Evolutionary conservation across 2,888 invertebrate species (phyloP), one percentile per base, ranked within the genome.

Genomic region (Aleiodes alternator): DNA sequence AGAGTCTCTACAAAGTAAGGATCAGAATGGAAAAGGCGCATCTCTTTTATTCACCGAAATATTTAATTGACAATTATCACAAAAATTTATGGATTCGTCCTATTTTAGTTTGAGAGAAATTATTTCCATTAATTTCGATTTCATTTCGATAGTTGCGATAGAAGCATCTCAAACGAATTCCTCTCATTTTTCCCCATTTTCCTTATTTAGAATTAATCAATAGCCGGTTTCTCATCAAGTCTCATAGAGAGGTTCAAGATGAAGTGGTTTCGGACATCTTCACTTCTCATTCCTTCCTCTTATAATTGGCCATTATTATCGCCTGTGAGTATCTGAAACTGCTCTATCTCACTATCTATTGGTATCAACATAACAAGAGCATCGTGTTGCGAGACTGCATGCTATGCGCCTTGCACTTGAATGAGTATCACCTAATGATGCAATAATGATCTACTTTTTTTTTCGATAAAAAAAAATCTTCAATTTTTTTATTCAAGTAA

Each of bases 311-410:
- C 48, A 6, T 55, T n/a, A 7, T 16, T 38, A 64, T 64, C 64
- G 43, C 16, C 4, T 43, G 5, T 1, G 16, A n/a, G 14, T 11
- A 43, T 64, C 48, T 48, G 4, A 16, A 16, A 11, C 11, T 48
- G 48, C 34, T 6, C 34, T 64, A 43, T 48, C 64, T 48, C 43
- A 43, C 23, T 23, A 64, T 64, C 43, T 59, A 14, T 59, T 23
- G 16, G 23, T 14, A 16, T 64, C 43, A 38, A 64, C 64, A 11
- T 64, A 64, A 64, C 43, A 11, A 64, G 43, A 64, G 38, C 59
- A 38, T 43, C 43, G 43, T 43, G 43, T 43, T 43, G 11, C 14
- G 16, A 43, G 48, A 64, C 12, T 43, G 16, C 64, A 43, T 14
- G 14, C 43, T 61, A 38, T 16, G 23, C 3, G 23, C 16, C 43